phyloP scores from a whole-genome alignment of 2,797 vertebrate species.

The Tinamus major region DNA sequence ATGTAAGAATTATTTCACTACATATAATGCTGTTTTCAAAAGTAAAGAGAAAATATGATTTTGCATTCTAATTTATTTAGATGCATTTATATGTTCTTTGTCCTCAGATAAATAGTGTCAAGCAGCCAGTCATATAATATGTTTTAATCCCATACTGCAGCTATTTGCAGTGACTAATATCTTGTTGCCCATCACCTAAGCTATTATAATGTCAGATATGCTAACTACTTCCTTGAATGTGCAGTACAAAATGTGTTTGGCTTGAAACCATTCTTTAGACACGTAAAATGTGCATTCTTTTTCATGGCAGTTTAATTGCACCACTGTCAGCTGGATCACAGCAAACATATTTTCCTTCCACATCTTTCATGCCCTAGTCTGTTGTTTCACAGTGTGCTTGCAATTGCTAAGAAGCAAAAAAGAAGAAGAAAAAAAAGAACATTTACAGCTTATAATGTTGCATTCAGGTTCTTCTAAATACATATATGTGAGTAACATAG shows the following conservation, averaged over 20 bases:
- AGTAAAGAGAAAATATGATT: neutral
- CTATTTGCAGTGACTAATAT: conserved; percentile 65
- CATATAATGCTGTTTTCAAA: neutral
- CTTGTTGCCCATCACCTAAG: conserved; percentile 57
- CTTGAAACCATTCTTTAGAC: conserved; percentile 63
- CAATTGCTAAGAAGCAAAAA: neutral
- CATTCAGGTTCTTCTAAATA: neutral
- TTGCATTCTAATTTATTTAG: conserved; percentile 47
- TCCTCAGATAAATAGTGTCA: conserved; percentile 26
- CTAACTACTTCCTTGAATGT: conserved; percentile 71
- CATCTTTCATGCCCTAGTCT: conserved; percentile 49
- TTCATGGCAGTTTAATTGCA: conserved; percentile 77
- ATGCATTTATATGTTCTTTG: conserved; percentile 1
- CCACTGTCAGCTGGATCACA: conserved; percentile 68
- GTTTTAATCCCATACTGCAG: conserved; percentile 15
- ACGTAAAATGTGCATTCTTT: conserved; percentile 36
- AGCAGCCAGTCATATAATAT: neutral
- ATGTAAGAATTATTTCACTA: neutral
- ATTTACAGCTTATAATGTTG: neutral
- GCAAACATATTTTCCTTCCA: conserved; percentile 66
- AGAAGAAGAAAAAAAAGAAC: neutral
- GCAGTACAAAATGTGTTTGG: conserved; percentile 58
- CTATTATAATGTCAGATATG: conserved; percentile 60
- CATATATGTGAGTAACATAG: neutral
- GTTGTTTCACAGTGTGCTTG: conserved; percentile 21